Evolutionary conservation across 2,888 invertebrate genomes (phyloP).

Genomic region (Ametastegia equiseti): DNA sequence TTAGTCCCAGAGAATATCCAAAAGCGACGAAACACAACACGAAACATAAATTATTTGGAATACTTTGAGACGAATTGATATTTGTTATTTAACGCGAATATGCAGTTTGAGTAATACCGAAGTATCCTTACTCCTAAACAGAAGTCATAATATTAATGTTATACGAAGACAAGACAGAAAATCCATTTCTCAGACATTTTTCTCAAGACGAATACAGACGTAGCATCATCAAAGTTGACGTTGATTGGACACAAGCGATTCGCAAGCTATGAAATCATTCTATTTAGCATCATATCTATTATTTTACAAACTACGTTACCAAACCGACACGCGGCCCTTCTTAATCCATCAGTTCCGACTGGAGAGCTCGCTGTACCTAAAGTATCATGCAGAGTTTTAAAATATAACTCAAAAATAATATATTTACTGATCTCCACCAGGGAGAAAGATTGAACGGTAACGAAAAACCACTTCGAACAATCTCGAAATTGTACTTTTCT

Average conservation of each 20-base stretch:
- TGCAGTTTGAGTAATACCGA: background rate
- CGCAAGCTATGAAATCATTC: constrained; percentile 65
- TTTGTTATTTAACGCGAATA: background rate
- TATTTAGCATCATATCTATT: constrained; percentile 58
- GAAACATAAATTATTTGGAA: constrained; percentile 15
- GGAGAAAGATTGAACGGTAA: background rate
- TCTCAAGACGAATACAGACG: constrained; percentile 49
- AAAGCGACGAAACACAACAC: background rate
- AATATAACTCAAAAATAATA: constrained; percentile 1
- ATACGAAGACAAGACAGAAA: background rate
- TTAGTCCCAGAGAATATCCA: background rate
- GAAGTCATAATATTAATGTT: background rate
- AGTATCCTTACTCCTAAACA: background rate
- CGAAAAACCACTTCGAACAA: too few relatives aligned
- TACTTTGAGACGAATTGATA: background rate
- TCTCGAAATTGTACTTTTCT: background rate
- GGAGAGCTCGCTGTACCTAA: constrained; percentile 70
- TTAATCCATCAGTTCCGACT: constrained; percentile 66
- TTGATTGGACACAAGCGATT: constrained; percentile 61
- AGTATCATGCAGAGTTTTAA: constrained; percentile 62
- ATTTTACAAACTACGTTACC: constrained; percentile 71
- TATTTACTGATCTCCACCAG: constrained; percentile 4
- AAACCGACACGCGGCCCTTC: constrained; percentile 72
- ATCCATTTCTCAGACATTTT: constrained; percentile 40
- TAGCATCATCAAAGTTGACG: constrained; percentile 20